A percentile compares a stretch with the other conserved stretches of the same genome.
Evolutionary conservation across 2,113 vertebrate species (phyloP).

Genomic region (Anhinga rufa): DNA sequence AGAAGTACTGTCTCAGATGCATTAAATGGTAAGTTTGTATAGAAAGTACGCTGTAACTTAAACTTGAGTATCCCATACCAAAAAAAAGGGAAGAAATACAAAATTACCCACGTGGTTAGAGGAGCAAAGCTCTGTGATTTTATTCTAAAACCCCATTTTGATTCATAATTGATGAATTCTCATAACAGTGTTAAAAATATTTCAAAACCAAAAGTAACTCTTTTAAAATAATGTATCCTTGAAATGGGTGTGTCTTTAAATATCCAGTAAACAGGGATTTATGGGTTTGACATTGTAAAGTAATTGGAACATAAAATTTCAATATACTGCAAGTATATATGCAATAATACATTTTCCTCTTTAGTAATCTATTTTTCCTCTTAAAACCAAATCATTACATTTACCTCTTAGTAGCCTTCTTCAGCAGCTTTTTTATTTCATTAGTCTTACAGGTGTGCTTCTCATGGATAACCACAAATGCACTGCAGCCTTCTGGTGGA

Average conservation of each 20-base stretch:
- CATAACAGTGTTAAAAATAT: not conserved
- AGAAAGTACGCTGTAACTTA: not conserved
- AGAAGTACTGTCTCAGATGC: not conserved
- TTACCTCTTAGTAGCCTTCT: constrained; percentile 89
- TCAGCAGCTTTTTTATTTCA: constrained; percentile 92
- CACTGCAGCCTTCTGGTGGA: constrained; percentile 84
- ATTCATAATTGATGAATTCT: not conserved
- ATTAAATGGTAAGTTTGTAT: not conserved
- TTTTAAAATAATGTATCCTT: not conserved
- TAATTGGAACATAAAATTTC: not conserved
- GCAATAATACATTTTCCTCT: not conserved
- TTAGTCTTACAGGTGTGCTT: constrained; percentile 87
- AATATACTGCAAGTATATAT: not conserved
- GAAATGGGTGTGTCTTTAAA: not conserved
- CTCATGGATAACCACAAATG: constrained; percentile 89
- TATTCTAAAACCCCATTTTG: not conserved
- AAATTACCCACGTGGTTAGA: not conserved
- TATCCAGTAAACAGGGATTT: not conserved
- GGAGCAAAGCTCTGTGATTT: not conserved
- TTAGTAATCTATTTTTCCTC: not conserved
- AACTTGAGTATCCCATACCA: not conserved
- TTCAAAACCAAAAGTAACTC: not conserved
- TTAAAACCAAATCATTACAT: not conserved
- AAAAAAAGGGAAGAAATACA: not conserved
- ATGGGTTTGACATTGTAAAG: not conserved